These are phyloP conservation scores for Schizopygopsis pylzovi DNA, from an alignment of 2,797 vertebrate species.

Conservation along the genomic window DNA sequence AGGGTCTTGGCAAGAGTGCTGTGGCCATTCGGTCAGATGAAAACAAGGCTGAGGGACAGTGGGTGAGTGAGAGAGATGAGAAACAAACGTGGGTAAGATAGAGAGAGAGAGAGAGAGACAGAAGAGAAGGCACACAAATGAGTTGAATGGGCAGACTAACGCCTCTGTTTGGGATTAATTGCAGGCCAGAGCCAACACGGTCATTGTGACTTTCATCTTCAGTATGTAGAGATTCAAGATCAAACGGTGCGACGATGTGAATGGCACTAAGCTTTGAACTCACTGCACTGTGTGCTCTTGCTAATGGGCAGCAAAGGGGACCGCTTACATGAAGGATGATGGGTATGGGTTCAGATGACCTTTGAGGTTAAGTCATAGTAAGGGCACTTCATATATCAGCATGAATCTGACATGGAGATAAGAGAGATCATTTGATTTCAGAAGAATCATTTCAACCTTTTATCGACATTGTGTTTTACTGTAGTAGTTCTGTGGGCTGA, in stretches of 20 bases:
- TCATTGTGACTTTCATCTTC: conserved; percentile 44
- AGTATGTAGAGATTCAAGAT: conserved; percentile 37
- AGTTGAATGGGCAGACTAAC: conserved; percentile 36
- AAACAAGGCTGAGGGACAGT: conserved; percentile 55
- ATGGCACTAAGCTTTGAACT: conserved; percentile 38
- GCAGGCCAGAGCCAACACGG: conserved; percentile 42
- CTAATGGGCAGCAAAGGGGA: conserved; percentile 31
- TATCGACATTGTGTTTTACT: neutral
- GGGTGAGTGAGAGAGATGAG: conserved; percentile 38
- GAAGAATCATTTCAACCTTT: neutral
- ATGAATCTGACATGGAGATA: neutral
- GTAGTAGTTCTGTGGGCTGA: neutral
- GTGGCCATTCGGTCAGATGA: conserved; percentile 59
- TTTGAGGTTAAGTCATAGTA: neutral
- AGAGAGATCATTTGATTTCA: conserved; percentile 9
- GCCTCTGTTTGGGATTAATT: conserved; percentile 68
- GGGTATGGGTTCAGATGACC: conserved; percentile 6
- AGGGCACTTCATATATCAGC: neutral
- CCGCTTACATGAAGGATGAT: conserved; percentile 7
- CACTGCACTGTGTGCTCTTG: conserved; percentile 18
- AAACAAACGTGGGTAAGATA: conserved; percentile 17
- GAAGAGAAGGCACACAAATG: conserved; percentile 33
- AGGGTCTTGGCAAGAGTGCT: conserved; percentile 66
- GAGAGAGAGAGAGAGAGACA: conserved; percentile 10
- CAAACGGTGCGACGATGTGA: conserved; percentile 33